Conservation (phyloP, 2,888 invertebrate genomes). For the Hypena proboscidalis region DNA sequence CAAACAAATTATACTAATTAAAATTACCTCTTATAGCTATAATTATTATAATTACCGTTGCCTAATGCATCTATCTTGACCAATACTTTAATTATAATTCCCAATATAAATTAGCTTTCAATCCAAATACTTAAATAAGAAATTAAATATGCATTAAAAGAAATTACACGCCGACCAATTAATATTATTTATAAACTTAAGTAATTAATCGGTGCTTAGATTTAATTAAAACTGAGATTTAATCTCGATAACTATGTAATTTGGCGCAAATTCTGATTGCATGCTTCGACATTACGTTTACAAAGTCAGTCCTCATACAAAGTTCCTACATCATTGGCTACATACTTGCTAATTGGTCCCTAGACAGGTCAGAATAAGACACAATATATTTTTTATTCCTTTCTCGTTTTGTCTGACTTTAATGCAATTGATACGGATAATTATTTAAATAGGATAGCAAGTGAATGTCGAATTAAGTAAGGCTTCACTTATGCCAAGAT, state of each 20-base stretch:
- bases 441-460: slow-evolving; percentile 65
- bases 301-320: slow-evolving; percentile 39
- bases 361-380: slow-evolving; percentile 60
- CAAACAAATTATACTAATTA: no score
- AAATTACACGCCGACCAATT: no score
- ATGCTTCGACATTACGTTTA: slow-evolving; percentile 13
- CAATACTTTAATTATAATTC: no score
- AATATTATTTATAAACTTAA: neutral
- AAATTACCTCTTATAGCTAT: no score
- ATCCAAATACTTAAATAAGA: no score
- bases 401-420: slow-evolving; percentile 50
- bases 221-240: neutral
- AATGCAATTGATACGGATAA: slow-evolving; percentile 67
- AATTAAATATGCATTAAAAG: slow-evolving; percentile 11
- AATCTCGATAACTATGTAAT: neutral
- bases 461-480: slow-evolving; percentile 47
- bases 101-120: no score
- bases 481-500: slow-evolving; percentile 41
- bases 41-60: no score
- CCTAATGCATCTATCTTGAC: no score
- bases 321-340: slow-evolving; percentile 58
- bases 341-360: slow-evolving; percentile 71
- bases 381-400: slow-evolving; percentile 50
- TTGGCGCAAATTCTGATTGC: neutral
- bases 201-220: neutral